Percentiles rank a stretch among this genome's conserved stretches.
Conservation (phyloP, 2,797 vertebrate genomes). For the Agapornis canus region DNA sequence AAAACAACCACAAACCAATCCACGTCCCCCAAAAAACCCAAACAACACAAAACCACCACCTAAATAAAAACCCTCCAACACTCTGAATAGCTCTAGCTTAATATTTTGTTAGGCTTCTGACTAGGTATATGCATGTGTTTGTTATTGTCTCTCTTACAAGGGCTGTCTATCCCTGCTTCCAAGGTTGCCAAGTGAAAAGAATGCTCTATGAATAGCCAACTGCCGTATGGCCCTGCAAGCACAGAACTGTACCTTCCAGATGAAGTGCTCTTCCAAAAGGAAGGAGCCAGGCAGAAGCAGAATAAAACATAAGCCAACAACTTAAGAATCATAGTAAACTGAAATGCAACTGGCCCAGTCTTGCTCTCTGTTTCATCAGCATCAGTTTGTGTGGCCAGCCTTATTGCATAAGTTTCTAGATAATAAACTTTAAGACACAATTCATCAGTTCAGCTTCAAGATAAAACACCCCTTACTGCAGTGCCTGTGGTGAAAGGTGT, state of each 20-base stretch:
- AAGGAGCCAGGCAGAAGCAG: not conserved
- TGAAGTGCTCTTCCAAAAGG: not conserved
- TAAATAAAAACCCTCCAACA: not conserved
- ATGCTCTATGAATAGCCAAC: not conserved
- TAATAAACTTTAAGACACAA: not conserved
- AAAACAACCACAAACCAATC: no score
- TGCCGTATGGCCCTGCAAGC: not conserved
- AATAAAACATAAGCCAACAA: not conserved
- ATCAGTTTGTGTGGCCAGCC: not conserved
- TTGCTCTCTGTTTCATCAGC: not conserved
- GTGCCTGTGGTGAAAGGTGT: not conserved
- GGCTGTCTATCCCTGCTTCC: not conserved
- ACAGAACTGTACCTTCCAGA: not conserved
- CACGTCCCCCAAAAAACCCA: not conserved
- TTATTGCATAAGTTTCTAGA: not conserved
- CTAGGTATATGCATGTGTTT: not conserved
- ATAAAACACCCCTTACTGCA: not conserved
- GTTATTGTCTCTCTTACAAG: not conserved
- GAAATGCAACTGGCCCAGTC: not conserved
- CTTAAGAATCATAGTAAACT: not conserved
- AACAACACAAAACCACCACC: not conserved
- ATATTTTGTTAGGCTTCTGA: not conserved
- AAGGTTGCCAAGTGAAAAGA: not conserved
- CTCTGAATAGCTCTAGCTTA: not conserved
- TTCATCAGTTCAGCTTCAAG: not conserved